Percentiles rank a stretch among this genome's conserved stretches.
phyloP scores from a whole-genome alignment of 64 coral and sea anemone genomes.

The Catalaphyllia jardinei region DNA sequence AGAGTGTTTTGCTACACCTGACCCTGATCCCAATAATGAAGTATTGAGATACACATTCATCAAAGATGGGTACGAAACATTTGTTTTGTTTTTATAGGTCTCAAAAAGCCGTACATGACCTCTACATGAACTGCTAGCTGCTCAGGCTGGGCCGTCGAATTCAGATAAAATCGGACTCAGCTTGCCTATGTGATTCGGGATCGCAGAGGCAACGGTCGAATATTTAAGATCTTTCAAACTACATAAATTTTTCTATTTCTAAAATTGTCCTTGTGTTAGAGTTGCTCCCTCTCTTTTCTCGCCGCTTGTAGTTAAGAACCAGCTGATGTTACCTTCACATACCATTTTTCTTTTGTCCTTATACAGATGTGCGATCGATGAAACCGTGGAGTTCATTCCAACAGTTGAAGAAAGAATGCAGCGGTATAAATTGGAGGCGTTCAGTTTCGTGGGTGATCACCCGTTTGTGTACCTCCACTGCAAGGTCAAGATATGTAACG shows the following conservation, averaged over 20 bases:
- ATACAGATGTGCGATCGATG: not conserved
- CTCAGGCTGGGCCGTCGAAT: not conserved
- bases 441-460: conserved; percentile 23
- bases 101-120: not conserved
- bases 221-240: no score
- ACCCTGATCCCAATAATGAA: conserved; percentile 57
- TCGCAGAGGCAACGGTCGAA: no score
- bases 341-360: not conserved
- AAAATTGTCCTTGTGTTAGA: no score
- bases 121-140: not conserved
- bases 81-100: not conserved
- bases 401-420: not conserved
- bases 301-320: not conserved
- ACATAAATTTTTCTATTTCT: no score
- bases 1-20: conserved; percentile 72
- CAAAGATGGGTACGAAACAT: not conserved
- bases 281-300: not conserved
- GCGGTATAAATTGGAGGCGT: conserved; percentile 5
- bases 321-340: not conserved
- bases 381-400: not conserved
- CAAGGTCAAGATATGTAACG: conserved; percentile 33
- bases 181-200: no score
- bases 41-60: conserved; percentile 36
- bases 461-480: conserved; percentile 29
- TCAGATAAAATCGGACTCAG: not conserved